Evolutionary conservation across 2,797 vertebrate genomes (phyloP).

Genomic region (Xenentodon cancila): DNA sequence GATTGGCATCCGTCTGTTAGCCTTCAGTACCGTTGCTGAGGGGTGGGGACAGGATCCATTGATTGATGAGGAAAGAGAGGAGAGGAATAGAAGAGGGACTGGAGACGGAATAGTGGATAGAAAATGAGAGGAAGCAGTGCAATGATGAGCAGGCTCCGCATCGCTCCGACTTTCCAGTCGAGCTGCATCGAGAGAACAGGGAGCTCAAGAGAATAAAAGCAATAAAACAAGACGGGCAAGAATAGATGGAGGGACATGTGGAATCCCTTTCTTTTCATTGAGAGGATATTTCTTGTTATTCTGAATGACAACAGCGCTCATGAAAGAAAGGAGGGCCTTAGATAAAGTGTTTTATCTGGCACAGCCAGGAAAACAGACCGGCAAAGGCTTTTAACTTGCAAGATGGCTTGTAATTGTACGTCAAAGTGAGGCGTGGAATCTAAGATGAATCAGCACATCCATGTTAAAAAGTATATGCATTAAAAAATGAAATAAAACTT

Average conservation of each 20-base stretch:
- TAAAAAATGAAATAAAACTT: too few species aligned
- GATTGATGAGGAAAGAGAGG: not conserved
- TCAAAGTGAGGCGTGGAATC: not conserved
- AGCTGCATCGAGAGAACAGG: conserved; percentile 8
- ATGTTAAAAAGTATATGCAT: not conserved
- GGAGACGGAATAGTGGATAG: not conserved
- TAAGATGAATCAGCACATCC: not conserved
- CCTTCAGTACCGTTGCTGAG: not conserved
- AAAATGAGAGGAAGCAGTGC: not conserved
- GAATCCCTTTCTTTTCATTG: conserved; percentile 30
- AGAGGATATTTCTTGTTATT: conserved; percentile 34
- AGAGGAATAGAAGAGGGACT: not conserved
- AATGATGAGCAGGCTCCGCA: conserved; percentile 22
- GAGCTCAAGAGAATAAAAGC: conserved; percentile 37
- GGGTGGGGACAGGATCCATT: not conserved
- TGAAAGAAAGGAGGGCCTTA: conserved; percentile 9
- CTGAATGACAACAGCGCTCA: conserved; percentile 6
- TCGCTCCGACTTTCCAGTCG: conserved; percentile 15
- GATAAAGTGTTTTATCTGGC: not conserved
- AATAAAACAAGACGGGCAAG: conserved; percentile 35
- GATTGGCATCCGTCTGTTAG: not conserved
- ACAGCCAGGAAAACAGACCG: not conserved
- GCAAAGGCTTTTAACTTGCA: not conserved
- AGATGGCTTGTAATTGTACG: conserved; percentile 10
- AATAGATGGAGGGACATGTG: conserved; percentile 17